Evolutionary conservation across 2,888 invertebrate genomes (phyloP), one percentile per base, ranked within the genome.

Genomic region (Gortyna flavago): DNA sequence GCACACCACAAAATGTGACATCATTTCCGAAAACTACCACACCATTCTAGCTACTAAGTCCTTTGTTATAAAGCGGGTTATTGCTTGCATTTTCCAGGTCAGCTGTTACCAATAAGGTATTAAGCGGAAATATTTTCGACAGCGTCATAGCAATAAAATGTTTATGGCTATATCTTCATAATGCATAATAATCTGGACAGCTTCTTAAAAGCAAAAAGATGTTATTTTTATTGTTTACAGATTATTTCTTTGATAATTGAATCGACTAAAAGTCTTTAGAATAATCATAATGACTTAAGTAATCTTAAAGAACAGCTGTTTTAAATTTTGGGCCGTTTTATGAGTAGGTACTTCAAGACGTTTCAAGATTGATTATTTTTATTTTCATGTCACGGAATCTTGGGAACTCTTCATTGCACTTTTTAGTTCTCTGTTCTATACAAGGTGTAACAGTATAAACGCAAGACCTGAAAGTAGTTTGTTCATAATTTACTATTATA

Each of bases 121-220:
- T n/a, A 64, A 73, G 54, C 75, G 78, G 76, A 87, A 80, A 78
- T 85, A 73, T 85, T 72, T 75, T 80, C 79, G 77, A 84, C 86
- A 18, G 35, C 69, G 77, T 83, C 85, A 81, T 68, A 48, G 81
- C 51, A 70, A 84, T 84, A 86, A 86, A 77, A 72, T 11, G 5
- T 84, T 86, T 80, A 87, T 73, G 11, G 35, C 67, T 73, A n/a
- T 67, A 75, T 81, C 29, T 66, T 84, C 72, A 16, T 25, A 75
- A 41, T 67, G 77, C 64, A 86, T 88, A 84, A 73, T 86, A 82
- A 86, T 73, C 62, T 61, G 38, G 65, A 69, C 35, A 67, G 18
- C 32, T 80, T 77, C 67, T 75, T 72, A 54, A 54, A 74, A 62
- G 18, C 61, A 57, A 75, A 48, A 75, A 75, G 69, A 64, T 82